Evolutionary conservation across 2,113 vertebrate species (phyloP), one percentile per base, ranked within the genome.

Genomic region (Misgurnus mizolepis): DNA sequence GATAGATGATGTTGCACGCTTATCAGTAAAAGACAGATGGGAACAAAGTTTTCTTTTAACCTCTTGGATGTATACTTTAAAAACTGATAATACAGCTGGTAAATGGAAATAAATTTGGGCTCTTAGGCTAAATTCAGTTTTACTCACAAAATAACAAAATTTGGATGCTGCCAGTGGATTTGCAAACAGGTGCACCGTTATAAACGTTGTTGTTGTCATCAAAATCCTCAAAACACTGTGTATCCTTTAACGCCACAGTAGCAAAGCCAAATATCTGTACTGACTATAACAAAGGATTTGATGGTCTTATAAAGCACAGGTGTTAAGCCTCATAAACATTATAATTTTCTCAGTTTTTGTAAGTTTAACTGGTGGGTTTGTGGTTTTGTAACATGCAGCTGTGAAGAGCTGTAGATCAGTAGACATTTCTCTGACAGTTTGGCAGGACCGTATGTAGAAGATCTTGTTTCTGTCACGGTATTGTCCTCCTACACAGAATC

Each of bases 381-480:
- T n/a, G 15, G 18, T 14, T 41, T 40, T 72, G 34, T 72, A 40
- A 8, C 15, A 2, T 58, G 71, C 71, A 73, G 55, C 71, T 73
- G 71, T 73, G 53, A 60, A 40, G 53, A 56, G 12, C 41, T 10
- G 70, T 56, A 73, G 71, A 73, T 73, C 17, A 61, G 50, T 53
- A 73, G 40, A 8, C 71, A 5, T 60, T n/a, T 43, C 53, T 43
- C 39, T 73, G 39, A 60, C 70, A 61, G 71, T 45, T 73, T 73
- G 71, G 55, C 40, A 45, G 40, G n/a, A 73, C 55, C 40, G 11
- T 73, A 45, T 73, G 71, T 43, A 73, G 18, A 73, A 45, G 71
- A 60, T 60, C 60, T 55, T 73, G 55, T 60, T 61, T 34, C 55
- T 73, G 55, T 73, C 71, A 72, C 17, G 14, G 39, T 73, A 22